phyloP scores from a whole-genome alignment of 2,797 vertebrate species.

The Melanotaenia boesemani region DNA sequence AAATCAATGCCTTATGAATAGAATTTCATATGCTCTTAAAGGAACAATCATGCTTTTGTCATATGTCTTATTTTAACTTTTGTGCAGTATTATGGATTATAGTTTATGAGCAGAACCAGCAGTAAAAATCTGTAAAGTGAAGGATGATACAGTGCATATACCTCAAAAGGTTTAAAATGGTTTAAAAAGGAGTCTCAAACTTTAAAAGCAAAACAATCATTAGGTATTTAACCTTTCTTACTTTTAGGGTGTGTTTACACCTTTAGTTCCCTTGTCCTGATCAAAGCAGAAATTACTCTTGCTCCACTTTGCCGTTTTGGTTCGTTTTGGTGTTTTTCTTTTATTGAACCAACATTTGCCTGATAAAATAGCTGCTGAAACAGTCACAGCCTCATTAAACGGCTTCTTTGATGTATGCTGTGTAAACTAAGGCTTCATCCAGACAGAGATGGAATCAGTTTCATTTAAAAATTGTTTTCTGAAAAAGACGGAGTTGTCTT shows the following conservation, averaged over 20 bases:
- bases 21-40: slow-evolving; percentile 66
- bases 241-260: slow-evolving; percentile 1
- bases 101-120: slow-evolving; percentile 56
- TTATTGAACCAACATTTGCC: not conserved
- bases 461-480: no score
- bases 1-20: slow-evolving; percentile 81
- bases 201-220: slow-evolving; percentile 23
- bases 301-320: not conserved
- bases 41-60: slow-evolving; percentile 55
- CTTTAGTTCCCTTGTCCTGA: not conserved
- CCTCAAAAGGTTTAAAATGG: slow-evolving; percentile 35
- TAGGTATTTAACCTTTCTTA: not conserved
- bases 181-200: slow-evolving; percentile 15
- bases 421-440: no score
- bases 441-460: no score
- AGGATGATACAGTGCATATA: slow-evolving; percentile 25
- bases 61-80: slow-evolving; percentile 40
- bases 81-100: slow-evolving; percentile 36
- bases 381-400: not conserved
- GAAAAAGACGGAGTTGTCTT: no score
- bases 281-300: not conserved
- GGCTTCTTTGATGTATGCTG: not conserved
- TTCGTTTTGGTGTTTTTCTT: not conserved
- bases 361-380: not conserved
- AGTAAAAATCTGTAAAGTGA: slow-evolving; percentile 19